phyloP scores from a whole-genome alignment of 2,888 invertebrate species.

The Catocala nupta region DNA sequence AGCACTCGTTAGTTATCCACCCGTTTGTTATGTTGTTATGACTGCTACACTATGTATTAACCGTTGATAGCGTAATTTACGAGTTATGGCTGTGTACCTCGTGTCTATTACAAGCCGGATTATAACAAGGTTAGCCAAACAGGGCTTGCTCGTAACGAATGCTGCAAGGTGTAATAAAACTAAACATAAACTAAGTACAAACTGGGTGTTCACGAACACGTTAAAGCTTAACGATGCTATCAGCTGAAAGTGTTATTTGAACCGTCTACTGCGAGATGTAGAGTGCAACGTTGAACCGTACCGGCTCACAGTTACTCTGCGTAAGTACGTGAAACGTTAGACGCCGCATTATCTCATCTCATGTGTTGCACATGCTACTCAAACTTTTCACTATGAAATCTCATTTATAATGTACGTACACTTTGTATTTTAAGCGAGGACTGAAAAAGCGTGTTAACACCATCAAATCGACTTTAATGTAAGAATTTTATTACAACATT shows the following conservation, averaged over 20 bases:
- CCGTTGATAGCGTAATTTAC: conserved; percentile 61
- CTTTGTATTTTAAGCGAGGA: conserved; percentile 3
- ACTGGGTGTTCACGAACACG: conserved; percentile 67
- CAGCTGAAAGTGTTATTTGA: conserved; percentile 69
- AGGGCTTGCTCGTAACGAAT: conserved; percentile 53
- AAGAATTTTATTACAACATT: conserved; percentile 17
- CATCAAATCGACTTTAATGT: conserved; percentile 17
- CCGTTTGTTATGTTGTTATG: conserved; percentile 66
- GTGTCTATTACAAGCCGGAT: conserved; percentile 46
- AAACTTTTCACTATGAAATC: conserved; percentile 27
- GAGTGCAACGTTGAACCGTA: conserved; percentile 54
- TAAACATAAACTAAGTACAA: conserved; percentile 69
- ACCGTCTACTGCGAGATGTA: conserved; percentile 57
- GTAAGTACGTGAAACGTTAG: conserved; percentile 28
- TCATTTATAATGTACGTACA: conserved; percentile 16
- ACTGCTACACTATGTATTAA: conserved; percentile 70
- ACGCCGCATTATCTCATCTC: conserved; percentile 31
- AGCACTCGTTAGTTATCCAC: conserved; percentile 75
- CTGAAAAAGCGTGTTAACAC: conserved; percentile 13
- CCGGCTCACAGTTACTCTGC: conserved; percentile 44
- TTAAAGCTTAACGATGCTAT: conserved; percentile 69
- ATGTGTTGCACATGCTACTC: conserved; percentile 23
- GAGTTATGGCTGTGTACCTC: conserved; percentile 43
- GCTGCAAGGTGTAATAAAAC: conserved; percentile 63
- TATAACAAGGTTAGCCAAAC: conserved; percentile 43